These are phyloP conservation scores for Neomonachus schauinslandi DNA, from an alignment of 2,113 vertebrate species.

Conservation along the genomic window DNA sequence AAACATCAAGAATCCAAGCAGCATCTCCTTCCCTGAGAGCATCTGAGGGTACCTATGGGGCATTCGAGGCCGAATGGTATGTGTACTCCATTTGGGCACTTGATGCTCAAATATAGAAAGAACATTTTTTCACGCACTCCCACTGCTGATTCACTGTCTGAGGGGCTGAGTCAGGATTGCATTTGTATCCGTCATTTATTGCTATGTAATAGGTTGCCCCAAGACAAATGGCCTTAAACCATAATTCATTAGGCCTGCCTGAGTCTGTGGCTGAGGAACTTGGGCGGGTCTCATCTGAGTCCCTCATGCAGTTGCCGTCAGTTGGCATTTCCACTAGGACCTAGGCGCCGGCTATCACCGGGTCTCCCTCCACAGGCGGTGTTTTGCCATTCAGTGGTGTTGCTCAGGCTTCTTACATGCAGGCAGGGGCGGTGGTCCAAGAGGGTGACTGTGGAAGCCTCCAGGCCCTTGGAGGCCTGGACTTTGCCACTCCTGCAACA, in stretches of 20 bases:
- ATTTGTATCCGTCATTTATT: background rate
- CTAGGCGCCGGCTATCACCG: background rate
- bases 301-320: background rate
- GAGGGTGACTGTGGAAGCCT: background rate
- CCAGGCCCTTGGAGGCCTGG: background rate
- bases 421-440: background rate
- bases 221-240: background rate
- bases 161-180: background rate
- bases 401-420: background rate
- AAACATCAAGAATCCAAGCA: background rate
- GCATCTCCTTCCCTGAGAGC: background rate
- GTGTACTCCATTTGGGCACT: background rate
- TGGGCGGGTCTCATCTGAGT: background rate
- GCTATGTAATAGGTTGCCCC: background rate
- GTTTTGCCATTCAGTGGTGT: background rate
- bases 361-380: fast-evolving
- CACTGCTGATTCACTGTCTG: background rate
- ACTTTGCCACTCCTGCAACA: background rate
- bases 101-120: background rate
- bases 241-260: background rate
- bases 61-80: too few species aligned
- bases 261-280: background rate
- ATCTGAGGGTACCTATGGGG: background rate
- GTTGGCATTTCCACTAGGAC: background rate
- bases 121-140: background rate